Conservation (phyloP, 37 sponge, comb jelly and placozoan genomes). For the Chondrosia reniformis region DNA sequence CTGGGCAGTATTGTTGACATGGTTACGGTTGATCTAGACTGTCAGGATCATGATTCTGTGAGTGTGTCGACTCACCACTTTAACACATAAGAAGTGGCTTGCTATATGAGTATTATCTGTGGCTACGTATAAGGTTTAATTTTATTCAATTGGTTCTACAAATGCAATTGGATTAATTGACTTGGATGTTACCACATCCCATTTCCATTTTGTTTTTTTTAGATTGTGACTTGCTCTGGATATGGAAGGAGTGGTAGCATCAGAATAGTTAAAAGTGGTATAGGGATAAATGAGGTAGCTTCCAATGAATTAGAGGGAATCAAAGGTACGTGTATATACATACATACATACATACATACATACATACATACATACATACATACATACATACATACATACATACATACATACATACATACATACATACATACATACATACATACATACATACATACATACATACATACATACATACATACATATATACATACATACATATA, state of each 20-base stretch:
- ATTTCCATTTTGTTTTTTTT: neutral
- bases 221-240: conserved; percentile 91
- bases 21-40: conserved; percentile 85
- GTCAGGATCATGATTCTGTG: conserved; percentile 82
- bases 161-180: no score
- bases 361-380: neutral
- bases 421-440: neutral
- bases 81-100: no score
- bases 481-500: neutral
- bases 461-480: neutral
- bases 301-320: conserved; percentile 76
- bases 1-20: conserved; percentile 90
- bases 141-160: no score
- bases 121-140: no score
- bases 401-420: neutral
- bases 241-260: conserved; percentile 76
- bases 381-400: neutral
- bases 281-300: conserved; percentile 87
- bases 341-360: neutral
- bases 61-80: conserved; percentile 14
- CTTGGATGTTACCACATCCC: no score
- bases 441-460: neutral
- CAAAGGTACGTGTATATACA: conserved; percentile 22
- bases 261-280: conserved; percentile 80
- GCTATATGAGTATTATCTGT: no score